Conservation (phyloP, 2,113 vertebrate genomes). For the Neodon shergylaensis region DNA sequence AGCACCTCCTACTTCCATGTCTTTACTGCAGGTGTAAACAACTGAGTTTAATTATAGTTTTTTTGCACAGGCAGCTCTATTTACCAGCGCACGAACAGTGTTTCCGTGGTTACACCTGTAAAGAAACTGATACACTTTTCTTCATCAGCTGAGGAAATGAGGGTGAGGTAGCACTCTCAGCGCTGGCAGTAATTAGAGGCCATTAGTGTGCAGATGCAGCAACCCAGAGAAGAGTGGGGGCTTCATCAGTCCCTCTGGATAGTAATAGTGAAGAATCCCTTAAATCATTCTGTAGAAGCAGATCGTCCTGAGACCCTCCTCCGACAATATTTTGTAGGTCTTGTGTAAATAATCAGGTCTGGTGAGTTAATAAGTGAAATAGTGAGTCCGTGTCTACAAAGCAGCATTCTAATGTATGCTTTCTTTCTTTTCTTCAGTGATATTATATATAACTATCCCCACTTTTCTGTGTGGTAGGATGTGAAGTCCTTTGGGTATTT, state of each 20-base stretch:
- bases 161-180: not conserved
- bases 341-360: not conserved
- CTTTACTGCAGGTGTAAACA: not conserved
- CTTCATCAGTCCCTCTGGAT: too few relatives aligned
- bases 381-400: too few relatives aligned
- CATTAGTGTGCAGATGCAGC: too few relatives aligned
- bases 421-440: not conserved
- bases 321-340: too few relatives aligned
- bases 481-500: not conserved
- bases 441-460: too few relatives aligned
- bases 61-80: too few relatives aligned
- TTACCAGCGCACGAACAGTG: not conserved
- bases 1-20: not conserved
- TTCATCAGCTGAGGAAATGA: not conserved
- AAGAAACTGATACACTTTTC: not conserved
- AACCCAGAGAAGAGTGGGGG: not conserved
- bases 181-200: not conserved
- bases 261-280: not conserved
- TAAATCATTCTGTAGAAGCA: not conserved
- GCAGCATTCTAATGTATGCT: not conserved
- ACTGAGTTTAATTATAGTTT: not conserved
- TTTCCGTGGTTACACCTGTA: not conserved
- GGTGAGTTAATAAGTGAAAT: not conserved
- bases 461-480: not conserved
- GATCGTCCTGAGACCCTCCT: not conserved